phyloP scores from a whole-genome alignment of 2,797 vertebrate genomes.

The Sarcophilus harrisii region DNA sequence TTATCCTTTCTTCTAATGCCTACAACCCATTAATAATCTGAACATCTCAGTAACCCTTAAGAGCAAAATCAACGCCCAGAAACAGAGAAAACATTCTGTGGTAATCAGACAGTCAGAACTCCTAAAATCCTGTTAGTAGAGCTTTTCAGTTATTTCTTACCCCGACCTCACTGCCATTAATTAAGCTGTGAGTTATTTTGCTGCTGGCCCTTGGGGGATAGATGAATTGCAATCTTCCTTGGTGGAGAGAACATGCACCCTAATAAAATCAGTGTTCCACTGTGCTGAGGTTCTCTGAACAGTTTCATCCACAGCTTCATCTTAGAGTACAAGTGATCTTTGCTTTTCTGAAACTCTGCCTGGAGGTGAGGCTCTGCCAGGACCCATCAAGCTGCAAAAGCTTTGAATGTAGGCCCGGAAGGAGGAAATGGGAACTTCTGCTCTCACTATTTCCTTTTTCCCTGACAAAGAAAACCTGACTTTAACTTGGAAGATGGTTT shows the following conservation, averaged over 20 bases:
- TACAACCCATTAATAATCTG: slow-evolving; percentile 2
- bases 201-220: background rate
- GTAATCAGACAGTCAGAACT: background rate
- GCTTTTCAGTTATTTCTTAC: background rate
- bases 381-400: background rate
- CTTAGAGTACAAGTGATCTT: background rate
- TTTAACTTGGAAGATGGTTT: background rate
- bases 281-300: background rate
- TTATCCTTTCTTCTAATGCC: background rate
- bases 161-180: background rate
- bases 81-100: background rate
- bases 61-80: background rate
- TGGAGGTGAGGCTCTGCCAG: background rate
- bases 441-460: background rate
- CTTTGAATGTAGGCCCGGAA: rapidly evolving
- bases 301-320: background rate
- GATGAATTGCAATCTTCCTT: background rate
- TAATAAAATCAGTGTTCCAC: background rate
- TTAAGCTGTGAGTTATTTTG: background rate
- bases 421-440: background rate
- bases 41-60: background rate
- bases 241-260: background rate
- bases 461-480: background rate
- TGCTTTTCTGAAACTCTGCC: background rate
- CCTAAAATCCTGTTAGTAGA: background rate